Evolutionary conservation across 1,140 invertebrate genomes (phyloP).

Genomic region (Pogonomyrmex californicus): DNA sequence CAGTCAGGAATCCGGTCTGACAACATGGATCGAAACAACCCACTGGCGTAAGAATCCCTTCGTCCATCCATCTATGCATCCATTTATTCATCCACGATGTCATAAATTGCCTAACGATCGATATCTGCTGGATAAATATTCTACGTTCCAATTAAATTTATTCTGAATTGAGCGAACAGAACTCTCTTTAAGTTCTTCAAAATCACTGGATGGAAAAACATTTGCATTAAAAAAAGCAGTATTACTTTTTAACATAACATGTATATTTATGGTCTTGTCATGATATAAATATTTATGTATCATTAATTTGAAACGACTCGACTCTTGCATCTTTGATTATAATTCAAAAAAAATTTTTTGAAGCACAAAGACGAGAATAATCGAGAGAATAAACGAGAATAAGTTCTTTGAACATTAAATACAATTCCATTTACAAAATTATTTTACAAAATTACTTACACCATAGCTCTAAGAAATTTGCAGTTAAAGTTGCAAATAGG

Average conservation of each 20-base stretch:
- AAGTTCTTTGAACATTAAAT: no score
- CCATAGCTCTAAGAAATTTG: no score
- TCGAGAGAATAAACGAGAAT: no score
- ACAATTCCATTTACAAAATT: no score
- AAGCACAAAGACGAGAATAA: no score
- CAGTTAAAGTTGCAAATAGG: no score
- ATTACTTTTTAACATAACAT: neutral
- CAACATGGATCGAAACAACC: constrained; percentile 80
- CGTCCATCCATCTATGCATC: constrained; percentile 46
- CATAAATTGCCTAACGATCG: neutral
- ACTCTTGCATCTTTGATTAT: neutral
- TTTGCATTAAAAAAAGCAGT: no score
- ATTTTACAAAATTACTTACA: no score
- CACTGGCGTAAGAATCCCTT: constrained; percentile 73
- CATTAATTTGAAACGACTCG: neutral
- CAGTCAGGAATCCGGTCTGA: constrained; percentile 82
- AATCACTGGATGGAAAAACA: neutral
- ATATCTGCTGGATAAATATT: constrained; percentile 8
- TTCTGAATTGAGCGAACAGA: neutral
- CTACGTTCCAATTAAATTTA: neutral
- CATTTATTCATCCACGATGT: constrained; percentile 37
- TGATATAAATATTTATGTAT: neutral
- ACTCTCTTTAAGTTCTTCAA: no score
- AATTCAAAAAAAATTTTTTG: no score
- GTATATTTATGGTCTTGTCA: neutral